Percentiles rank a stretch among this genome's conserved stretches.
Evolutionary conservation across 2,113 vertebrate genomes (phyloP).

Genomic region (Catharus minimus): DNA sequence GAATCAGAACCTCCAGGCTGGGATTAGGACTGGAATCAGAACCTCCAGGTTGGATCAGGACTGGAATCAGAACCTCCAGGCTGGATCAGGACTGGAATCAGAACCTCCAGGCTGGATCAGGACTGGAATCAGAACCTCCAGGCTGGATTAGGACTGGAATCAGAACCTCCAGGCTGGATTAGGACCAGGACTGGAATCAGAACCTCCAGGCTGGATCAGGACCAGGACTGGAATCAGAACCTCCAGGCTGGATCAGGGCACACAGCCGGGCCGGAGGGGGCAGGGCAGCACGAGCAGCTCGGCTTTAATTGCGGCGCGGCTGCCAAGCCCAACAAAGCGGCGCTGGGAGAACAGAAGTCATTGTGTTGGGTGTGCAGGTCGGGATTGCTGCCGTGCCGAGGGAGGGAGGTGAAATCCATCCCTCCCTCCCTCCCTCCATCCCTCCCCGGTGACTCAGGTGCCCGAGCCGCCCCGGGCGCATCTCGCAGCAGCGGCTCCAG

Average conservation of each 20-base stretch:
- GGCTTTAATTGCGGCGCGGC: background rate
- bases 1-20: too few species aligned
- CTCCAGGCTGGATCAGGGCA: rapidly evolving
- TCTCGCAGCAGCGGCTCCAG: background rate
- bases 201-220: too few species aligned
- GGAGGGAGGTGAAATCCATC: conserved; percentile 19
- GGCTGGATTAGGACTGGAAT: too few species aligned
- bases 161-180: too few species aligned
- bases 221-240: too few species aligned
- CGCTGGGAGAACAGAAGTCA: background rate
- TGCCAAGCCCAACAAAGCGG: conserved; percentile 29
- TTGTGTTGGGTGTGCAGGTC: background rate
- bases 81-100: too few species aligned
- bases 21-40: too few species aligned
- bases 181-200: too few species aligned
- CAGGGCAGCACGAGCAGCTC: background rate
- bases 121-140: too few species aligned
- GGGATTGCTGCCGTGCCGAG: background rate
- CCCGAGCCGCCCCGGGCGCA: background rate
- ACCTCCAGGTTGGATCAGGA: too few species aligned
- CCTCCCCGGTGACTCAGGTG: conserved; percentile 55
- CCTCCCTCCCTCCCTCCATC: background rate
- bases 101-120: too few species aligned
- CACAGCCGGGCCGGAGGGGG: background rate
- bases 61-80: too few species aligned